These are phyloP conservation scores for Lycaena phlaeas DNA, from an alignment of 2,888 invertebrate genomes.

Conservation along the genomic window DNA sequence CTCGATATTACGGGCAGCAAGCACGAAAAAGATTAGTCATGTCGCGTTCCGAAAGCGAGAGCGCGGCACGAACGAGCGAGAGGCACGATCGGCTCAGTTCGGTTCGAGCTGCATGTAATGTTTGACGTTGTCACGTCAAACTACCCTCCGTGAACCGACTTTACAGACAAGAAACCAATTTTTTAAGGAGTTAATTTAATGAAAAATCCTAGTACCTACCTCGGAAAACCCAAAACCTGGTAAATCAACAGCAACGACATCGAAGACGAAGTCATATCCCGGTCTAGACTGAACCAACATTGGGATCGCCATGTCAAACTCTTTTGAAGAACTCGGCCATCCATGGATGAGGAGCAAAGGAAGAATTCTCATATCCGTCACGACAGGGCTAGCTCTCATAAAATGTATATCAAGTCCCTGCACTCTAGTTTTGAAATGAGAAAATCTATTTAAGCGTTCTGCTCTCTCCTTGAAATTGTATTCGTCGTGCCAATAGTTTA, in stretches of 20 bases:
- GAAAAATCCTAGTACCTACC: constrained; percentile 35
- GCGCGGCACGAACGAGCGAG: too few species aligned
- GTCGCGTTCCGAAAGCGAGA: too few species aligned
- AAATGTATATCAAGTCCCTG: constrained; percentile 84
- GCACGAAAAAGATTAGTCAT: too few species aligned
- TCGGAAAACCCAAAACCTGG: constrained; percentile 83
- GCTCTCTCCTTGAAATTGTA: constrained; percentile 79
- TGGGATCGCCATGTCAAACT: constrained; percentile 84
- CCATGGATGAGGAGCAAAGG: constrained; percentile 86
- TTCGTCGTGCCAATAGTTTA: constrained; percentile 83
- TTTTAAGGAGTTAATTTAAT: too few species aligned
- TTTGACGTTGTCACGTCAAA: too few species aligned
- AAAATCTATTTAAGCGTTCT: constrained; percentile 77
- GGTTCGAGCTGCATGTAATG: too few species aligned
- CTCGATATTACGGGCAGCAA: too few species aligned
- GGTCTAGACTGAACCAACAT: constrained; percentile 69
- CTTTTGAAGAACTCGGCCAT: constrained; percentile 90
- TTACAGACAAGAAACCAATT: too few species aligned
- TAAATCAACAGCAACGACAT: constrained; percentile 77
- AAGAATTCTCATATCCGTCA: constrained; percentile 38
- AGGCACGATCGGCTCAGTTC: too few species aligned
- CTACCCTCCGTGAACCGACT: too few species aligned
- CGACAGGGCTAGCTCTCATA: constrained; percentile 76
- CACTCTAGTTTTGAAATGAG: constrained; percentile 84
- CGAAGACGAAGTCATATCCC: constrained; percentile 76